phyloP scores from a whole-genome alignment of 2,888 invertebrate genomes.

The Dione juno region DNA sequence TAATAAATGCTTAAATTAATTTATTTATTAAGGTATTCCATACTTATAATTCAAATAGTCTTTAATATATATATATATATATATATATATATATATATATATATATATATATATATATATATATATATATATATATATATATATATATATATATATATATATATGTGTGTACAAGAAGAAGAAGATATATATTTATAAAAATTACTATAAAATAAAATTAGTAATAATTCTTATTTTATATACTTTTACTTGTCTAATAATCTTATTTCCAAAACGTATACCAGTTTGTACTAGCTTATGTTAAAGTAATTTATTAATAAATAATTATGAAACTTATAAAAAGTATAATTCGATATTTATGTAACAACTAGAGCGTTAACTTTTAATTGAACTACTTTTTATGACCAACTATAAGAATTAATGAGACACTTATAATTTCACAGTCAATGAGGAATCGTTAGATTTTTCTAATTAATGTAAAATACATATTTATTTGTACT shows the following conservation, averaged over 20 bases:
- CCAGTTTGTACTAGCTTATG: not conserved
- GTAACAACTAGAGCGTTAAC: conserved; percentile 39
- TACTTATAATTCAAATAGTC: too few relatives aligned
- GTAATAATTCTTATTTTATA: too few relatives aligned
- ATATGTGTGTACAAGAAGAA: too few relatives aligned
- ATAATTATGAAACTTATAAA: conserved; percentile 14
- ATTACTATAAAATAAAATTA: not conserved
- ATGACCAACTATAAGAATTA: conserved; percentile 13
- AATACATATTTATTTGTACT: not conserved
- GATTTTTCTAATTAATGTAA: not conserved
- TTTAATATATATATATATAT: too few relatives aligned
- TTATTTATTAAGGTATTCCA: too few relatives aligned
- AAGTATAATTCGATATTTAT: conserved; percentile 5
- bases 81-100: too few relatives aligned
- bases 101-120: too few relatives aligned
- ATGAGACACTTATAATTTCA: conserved; percentile 16
- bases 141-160: too few relatives aligned
- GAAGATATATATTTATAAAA: too few relatives aligned
- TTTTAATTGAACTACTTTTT: conserved; percentile 34
- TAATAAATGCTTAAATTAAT: too few relatives aligned
- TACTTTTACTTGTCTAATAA: too few relatives aligned
- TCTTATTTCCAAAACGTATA: not conserved
- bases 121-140: too few relatives aligned
- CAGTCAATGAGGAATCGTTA: not conserved
- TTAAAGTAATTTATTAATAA: not conserved